Conservation (phyloP, 2,113 vertebrate genomes). For the Cyrtonyx montezumae region DNA sequence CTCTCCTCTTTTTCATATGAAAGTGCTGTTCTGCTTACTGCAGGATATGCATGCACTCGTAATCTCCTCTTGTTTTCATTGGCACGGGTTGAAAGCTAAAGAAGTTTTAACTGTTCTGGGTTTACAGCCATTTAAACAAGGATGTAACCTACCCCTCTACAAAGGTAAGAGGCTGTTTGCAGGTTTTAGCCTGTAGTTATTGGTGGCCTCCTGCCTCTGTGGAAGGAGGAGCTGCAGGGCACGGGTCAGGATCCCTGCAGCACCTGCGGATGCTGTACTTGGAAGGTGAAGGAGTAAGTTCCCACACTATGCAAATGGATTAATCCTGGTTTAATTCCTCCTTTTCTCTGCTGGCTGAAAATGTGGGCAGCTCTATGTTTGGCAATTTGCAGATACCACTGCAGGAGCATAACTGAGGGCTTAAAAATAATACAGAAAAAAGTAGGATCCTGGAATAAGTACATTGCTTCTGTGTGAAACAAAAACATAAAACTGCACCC, state of each 20-base stretch:
- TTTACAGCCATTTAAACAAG: not conserved
- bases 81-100: not conserved
- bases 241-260: not conserved
- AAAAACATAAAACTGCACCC: conserved; percentile 32
- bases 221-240: not conserved
- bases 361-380: conserved; percentile 11
- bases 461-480: not conserved
- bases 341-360: conserved; percentile 1
- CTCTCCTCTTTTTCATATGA: not conserved
- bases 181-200: not conserved
- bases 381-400: conserved; percentile 22
- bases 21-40: not conserved
- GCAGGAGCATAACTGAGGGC: not conserved
- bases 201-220: not conserved
- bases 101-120: not conserved
- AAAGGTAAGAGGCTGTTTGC: not conserved
- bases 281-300: conserved; percentile 1
- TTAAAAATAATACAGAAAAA: not conserved
- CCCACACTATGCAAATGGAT: not conserved
- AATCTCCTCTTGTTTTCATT: not conserved
- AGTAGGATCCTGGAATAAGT: conserved; percentile 35
- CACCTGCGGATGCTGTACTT: conserved; percentile 7
- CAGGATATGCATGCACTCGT: not conserved
- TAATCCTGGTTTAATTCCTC: conserved; percentile 17
- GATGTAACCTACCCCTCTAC: not conserved